These are phyloP conservation scores for Pelosia muscerda DNA, from an alignment of 2,888 invertebrate genomes.

Conservation along the genomic window DNA sequence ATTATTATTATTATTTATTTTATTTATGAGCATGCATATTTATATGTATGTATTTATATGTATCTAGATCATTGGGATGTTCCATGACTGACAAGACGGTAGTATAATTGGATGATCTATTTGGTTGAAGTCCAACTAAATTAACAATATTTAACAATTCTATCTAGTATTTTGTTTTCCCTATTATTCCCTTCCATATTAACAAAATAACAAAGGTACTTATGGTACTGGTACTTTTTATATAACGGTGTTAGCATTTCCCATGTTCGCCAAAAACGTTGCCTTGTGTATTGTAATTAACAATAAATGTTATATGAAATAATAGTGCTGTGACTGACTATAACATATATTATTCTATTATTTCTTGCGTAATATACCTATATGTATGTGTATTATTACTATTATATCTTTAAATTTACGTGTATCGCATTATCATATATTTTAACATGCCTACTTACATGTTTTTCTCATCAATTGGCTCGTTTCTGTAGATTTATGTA, in stretches of 20 bases:
- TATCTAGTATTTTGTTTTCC: neutral
- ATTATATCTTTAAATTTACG: neutral
- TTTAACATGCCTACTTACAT: neutral
- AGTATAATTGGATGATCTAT: neutral
- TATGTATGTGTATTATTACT: neutral
- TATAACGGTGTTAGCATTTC: conserved; percentile 41
- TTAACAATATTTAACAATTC: neutral
- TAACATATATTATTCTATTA: conserved; percentile 7
- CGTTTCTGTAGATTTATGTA: neutral
- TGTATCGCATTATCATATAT: neutral
- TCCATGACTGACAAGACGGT: neutral
- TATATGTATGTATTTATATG: conserved; percentile 1
- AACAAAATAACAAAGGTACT: conserved; percentile 27
- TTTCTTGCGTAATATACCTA: neutral
- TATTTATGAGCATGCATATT: neutral
- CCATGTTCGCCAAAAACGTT: conserved; percentile 41
- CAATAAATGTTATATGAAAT: conserved; percentile 52
- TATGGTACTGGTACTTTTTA: conserved; percentile 17
- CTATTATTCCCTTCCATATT: conserved; percentile 23
- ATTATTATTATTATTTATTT: neutral
- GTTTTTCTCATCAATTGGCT: neutral
- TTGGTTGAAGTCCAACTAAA: neutral
- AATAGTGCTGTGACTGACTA: conserved; percentile 40
- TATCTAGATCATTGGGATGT: neutral
- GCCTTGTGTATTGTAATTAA: conserved; percentile 68